Percentiles rank a stretch among this genome's conserved stretches.
These are phyloP conservation scores for Neoseiulus cucumeris DNA, from an alignment of 1,140 invertebrate species.

Conservation along the genomic window DNA sequence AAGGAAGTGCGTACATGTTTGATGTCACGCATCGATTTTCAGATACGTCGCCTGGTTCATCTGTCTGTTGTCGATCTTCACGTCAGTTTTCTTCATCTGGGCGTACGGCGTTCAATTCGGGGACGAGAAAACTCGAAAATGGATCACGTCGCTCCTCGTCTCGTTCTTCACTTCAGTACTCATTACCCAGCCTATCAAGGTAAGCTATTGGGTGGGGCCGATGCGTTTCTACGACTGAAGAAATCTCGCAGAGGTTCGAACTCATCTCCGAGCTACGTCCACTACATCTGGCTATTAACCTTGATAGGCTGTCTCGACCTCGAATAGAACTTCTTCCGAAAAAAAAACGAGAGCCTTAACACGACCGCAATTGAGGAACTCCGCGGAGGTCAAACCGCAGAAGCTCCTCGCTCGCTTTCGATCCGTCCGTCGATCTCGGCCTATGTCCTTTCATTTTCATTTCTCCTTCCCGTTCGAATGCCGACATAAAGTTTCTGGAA, in stretches of 20 bases:
- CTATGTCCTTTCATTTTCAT: too few species aligned
- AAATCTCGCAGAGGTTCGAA: neutral
- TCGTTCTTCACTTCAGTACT: conserved; percentile 36
- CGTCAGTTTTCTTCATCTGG: conserved; percentile 33
- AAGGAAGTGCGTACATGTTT: too few species aligned
- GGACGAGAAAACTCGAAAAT: conserved; percentile 35
- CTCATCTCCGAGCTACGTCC: neutral
- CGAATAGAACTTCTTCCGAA: too few species aligned
- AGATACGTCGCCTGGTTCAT: conserved; percentile 33
- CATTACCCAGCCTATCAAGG: conserved; percentile 37
- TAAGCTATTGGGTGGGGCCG: conserved; percentile 18
- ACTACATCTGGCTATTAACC: neutral
- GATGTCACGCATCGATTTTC: conserved; percentile 29
- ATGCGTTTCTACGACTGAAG: too few species aligned
- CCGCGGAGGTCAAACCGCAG: too few species aligned
- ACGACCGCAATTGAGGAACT: too few species aligned
- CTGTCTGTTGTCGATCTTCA: conserved; percentile 27
- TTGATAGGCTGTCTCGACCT: conserved; percentile 1
- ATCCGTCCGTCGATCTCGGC: too few species aligned
- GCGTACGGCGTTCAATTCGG: conserved; percentile 36
- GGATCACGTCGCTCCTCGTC: conserved; percentile 35
- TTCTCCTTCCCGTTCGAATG: too few species aligned
- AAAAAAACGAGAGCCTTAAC: too few species aligned
- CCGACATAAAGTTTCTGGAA: too few species aligned
- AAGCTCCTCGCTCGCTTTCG: too few species aligned